Evolutionary conservation across 2,113 vertebrate species (phyloP), one percentile per base, ranked within the genome.

Genomic region (Peromyscus polionotus): DNA sequence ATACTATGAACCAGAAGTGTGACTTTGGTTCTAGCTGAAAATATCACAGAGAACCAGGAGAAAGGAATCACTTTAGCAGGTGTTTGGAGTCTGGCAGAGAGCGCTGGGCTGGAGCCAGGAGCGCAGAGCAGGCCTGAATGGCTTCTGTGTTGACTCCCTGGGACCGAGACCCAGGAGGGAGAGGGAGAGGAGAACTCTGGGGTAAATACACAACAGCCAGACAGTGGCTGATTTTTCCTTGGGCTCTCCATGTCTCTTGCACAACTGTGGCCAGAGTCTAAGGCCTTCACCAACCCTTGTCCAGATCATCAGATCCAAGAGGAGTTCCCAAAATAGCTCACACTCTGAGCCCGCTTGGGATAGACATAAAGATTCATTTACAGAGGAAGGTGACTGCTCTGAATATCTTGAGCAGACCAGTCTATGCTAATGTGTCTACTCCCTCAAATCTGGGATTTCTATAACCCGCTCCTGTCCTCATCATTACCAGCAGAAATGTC

Each of bases 11-110:
- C 67, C 0, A 6, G 51, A 77, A 10, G 0, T 83, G 93, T 76
- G 83, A 95, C 72, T 97, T 96, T 77, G 91, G 68, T 90, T 98
- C 93, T 88, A 90, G 95, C 76, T 97, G 97, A 98, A 96, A 98
- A 98, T 0, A 4, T 95, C 98, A 95, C 97, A 96, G 95, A 95
- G 98, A 70, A 42, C 97, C 97, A 92, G 96, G 97, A 97, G 98
- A 98, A 98, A 98, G 94, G 96, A 98, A 98, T 98, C 95, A 97
- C 76, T 98, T 98, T 97, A 98, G 98, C 98, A 99, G 98, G 98
- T 99, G 98, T 96, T 42, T 90, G 94, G 97, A 98, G 96, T 97
- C 98, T 98, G 98, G 98, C 98, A 98, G 7, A 6, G 97, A 95
- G 28, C 45, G 9, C 93, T 98, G 98, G 97, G 96, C 70, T 86